Conservation (phyloP, 2,113 vertebrate species). For the Dendropsophus ebraccatus region DNA sequence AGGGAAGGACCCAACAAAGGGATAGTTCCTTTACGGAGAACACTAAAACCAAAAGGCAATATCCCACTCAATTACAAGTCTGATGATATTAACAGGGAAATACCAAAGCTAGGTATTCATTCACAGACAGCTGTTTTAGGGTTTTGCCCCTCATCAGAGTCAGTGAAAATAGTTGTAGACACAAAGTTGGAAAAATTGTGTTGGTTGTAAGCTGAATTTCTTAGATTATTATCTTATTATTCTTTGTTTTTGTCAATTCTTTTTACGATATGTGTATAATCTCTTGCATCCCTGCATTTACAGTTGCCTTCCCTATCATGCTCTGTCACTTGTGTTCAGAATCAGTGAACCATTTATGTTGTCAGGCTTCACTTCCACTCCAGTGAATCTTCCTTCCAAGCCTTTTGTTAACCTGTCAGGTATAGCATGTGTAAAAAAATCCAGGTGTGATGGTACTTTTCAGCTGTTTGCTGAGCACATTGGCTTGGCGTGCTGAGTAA, state of each 20-base stretch:
- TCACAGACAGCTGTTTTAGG: too few relatives aligned
- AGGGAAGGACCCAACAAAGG: too few relatives aligned
- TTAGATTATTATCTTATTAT: too few relatives aligned
- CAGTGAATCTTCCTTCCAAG: background rate
- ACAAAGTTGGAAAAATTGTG: too few relatives aligned
- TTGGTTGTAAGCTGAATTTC: background rate
- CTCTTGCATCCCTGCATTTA: background rate
- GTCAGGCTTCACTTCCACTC: slow-evolving; percentile 4
- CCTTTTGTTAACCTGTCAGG: slow-evolving; percentile 27
- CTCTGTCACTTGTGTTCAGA: background rate
- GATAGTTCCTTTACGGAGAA: too few relatives aligned
- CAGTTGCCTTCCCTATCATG: background rate
- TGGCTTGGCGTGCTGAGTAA: background rate
- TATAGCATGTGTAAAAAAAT: background rate
- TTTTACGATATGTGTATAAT: background rate
- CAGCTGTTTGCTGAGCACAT: slow-evolving; percentile 17
- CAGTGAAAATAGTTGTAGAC: too few relatives aligned
- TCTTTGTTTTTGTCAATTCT: background rate
- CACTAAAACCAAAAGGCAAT: too few relatives aligned
- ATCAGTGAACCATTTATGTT: background rate
- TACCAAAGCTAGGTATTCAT: too few relatives aligned
- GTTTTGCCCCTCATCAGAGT: too few relatives aligned
- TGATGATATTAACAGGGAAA: too few relatives aligned
- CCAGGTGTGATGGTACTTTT: slow-evolving; percentile 46
- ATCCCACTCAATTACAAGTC: too few relatives aligned